Percentiles rank a stretch among this genome's conserved stretches.
Conservation (phyloP, 2,888 invertebrate genomes). For the Lagria hirta region DNA sequence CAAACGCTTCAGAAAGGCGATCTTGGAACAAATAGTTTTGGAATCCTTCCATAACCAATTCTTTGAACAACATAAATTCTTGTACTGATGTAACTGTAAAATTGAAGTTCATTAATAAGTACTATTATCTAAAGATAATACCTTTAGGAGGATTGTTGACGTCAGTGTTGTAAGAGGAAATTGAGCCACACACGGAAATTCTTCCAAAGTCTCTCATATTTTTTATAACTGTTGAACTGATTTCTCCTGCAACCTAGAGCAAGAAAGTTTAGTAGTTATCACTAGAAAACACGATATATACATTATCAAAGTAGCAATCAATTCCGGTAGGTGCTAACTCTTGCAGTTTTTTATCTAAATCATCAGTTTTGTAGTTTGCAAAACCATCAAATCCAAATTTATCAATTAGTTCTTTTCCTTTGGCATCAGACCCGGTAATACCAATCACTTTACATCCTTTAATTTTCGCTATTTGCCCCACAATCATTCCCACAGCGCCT, state of each 20-base stretch:
- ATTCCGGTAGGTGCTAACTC: constrained; percentile 66
- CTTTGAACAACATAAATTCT: constrained; percentile 59
- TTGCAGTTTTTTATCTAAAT: constrained; percentile 58
- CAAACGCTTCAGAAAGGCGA: constrained; percentile 63
- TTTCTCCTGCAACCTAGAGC: constrained; percentile 67
- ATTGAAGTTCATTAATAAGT: too few species aligned
- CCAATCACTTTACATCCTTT: constrained; percentile 70
- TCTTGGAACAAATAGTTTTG: constrained; percentile 58
- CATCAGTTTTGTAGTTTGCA: constrained; percentile 69
- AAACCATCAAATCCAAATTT: constrained; percentile 67
- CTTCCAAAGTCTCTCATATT: constrained; percentile 67
- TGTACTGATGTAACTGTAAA: constrained; percentile 51
- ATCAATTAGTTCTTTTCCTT: constrained; percentile 66
- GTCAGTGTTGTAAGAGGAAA: constrained; percentile 65
- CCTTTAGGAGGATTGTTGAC: constrained; percentile 32
- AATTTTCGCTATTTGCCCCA: constrained; percentile 76
- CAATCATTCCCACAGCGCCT: constrained; percentile 75
- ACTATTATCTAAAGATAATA: too few species aligned
- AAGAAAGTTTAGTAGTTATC: constrained; percentile 20
- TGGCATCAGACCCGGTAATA: constrained; percentile 69
- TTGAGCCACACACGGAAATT: constrained; percentile 69
- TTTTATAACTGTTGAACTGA: constrained; percentile 62
- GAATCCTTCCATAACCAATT: constrained; percentile 67
- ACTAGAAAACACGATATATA: constrained; percentile 51
- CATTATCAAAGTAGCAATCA: constrained; percentile 77